Evolutionary conservation across 2,797 vertebrate species (phyloP).

Genomic region (Pogonophryne albipinna): DNA sequence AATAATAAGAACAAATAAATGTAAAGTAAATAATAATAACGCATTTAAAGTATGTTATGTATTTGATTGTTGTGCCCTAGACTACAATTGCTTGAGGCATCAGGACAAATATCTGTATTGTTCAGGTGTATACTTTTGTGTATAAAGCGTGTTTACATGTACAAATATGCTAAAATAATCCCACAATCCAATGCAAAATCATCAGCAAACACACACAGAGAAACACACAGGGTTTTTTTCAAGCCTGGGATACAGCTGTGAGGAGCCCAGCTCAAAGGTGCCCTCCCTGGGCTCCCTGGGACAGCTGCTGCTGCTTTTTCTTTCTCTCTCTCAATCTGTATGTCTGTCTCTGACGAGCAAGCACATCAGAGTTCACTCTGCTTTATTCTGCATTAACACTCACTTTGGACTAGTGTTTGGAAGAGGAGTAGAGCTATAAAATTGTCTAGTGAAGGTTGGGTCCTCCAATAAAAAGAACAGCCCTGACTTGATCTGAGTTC

Average conservation of each 20-base stretch:
- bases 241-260: conserved; percentile 60
- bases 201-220: conserved; percentile 28
- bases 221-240: conserved; percentile 25
- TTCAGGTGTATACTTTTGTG: neutral
- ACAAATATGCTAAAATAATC: conserved; percentile 2
- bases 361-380: conserved; percentile 42
- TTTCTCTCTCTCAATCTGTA: conserved; percentile 20
- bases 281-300: conserved; percentile 57
- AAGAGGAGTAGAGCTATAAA: conserved; percentile 35
- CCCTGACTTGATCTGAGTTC: conserved; percentile 51
- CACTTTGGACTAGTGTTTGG: conserved; percentile 30
- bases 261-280: conserved; percentile 55
- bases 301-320: conserved; percentile 57
- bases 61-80: neutral
- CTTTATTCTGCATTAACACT: conserved; percentile 29
- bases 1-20: too few species aligned
- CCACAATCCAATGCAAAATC: neutral
- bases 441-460: conserved; percentile 39
- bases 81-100: neutral
- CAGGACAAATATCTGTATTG: neutral
- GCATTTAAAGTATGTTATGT: too few species aligned
- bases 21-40: too few species aligned
- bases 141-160: neutral
- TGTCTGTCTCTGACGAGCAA: conserved; percentile 31
- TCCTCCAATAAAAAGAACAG: conserved; percentile 50